Base-by-base conservation (phyloP, 2,113 vertebrate species). In the Lophius piscatorius region DNA sequence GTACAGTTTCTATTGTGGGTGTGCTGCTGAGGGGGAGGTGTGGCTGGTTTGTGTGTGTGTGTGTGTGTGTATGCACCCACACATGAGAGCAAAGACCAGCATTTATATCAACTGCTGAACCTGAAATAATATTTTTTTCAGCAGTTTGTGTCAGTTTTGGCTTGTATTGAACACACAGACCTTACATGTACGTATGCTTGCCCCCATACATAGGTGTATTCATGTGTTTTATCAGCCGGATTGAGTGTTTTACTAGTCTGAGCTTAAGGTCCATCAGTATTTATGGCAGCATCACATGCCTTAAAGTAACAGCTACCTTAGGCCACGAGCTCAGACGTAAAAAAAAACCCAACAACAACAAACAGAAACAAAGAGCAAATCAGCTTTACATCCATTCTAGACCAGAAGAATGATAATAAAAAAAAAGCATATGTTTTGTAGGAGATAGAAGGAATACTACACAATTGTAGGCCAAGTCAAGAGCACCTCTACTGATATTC, bases 1-100 rank as follows among this genome's bases (percentile, higher is more conserved):
- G 74, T 59, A 26, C 78, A 70, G 34, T 50, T 72, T 78, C 70
- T 70, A 70, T 52, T 72, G 71, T 64, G 56, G 69, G 78, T 66
- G 76, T 57, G 67, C 16, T 79, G 55, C 40, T 13, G 44, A 60
- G 58, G 44, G 46, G 38, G 51, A 7, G 31, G 20, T 36, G 39
- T 29, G n/a, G 47, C 59, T n/a, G n/a, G n/a, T n/a, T n/a, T n/a
- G 20, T 24, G 17, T 24, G 56, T 45, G 46, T 14, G 39, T 35
- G 22, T 29, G 38, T 21, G 39, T 39, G 51, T 40, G 41, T 41
- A 35, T 38, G n/a, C 12, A 46, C 23, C 41, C 36, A 16, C 34
- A 33, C 28, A 13, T 14, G 8, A 45, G 33, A n/a, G 16, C 23
- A 70, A 70, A 72, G 44, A 48, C 40, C 0, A 31, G 33, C 3